Conservation (phyloP, 2,113 vertebrate genomes). For the Picathartes gymnocephalus region DNA sequence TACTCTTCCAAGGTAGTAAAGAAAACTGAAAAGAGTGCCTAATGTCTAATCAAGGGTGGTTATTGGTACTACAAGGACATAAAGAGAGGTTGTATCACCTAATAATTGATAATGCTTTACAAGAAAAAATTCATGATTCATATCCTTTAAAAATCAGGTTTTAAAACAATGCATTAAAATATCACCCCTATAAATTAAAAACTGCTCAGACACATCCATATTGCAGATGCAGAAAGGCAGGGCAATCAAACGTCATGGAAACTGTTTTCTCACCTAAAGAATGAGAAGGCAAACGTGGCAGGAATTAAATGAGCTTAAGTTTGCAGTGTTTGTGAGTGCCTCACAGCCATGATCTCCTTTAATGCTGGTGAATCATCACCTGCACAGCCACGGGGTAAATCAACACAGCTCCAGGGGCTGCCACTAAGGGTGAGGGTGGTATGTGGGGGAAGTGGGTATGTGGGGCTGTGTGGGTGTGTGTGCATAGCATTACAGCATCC, state of each 20-base stretch:
- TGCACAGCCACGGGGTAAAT: neutral
- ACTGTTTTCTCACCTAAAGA: neutral
- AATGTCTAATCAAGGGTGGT: neutral
- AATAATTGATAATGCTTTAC: neutral
- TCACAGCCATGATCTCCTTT: neutral
- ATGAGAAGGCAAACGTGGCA: neutral
- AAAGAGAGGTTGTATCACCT: neutral
- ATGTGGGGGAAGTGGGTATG: no score
- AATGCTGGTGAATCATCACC: neutral
- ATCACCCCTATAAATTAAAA: neutral
- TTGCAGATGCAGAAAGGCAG: neutral
- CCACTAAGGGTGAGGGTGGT: neutral
- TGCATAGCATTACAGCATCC: neutral
- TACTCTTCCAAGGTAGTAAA: constrained; percentile 42
- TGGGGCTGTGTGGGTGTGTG: neutral
- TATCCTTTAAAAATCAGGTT: neutral
- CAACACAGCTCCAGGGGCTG: neutral
- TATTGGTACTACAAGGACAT: neutral
- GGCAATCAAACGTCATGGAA: neutral
- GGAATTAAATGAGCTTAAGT: neutral
- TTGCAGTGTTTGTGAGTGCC: neutral
- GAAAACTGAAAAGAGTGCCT: neutral
- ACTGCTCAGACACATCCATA: neutral
- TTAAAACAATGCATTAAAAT: neutral
- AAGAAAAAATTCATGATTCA: neutral